Conservation (phyloP, 2,888 invertebrate species). For the Protula sp. region DNA sequence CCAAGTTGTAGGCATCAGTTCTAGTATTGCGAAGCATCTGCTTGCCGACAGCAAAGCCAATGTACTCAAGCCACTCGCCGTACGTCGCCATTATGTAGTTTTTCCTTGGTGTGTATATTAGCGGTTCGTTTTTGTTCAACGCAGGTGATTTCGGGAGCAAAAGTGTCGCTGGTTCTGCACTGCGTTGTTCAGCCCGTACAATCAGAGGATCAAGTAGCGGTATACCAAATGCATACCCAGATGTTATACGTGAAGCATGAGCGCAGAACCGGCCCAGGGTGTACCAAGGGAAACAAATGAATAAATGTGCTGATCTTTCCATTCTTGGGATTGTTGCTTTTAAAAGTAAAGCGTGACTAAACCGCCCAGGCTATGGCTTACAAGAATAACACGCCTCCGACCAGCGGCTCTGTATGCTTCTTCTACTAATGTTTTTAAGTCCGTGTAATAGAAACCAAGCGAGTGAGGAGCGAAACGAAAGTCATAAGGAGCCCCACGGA, state of each 20-base stretch:
- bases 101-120: constrained; percentile 6
- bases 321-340: constrained; percentile 61
- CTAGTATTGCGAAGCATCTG: background rate
- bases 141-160: constrained; percentile 1
- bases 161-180: constrained; percentile 1
- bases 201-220: constrained; percentile 4
- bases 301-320: constrained; percentile 56
- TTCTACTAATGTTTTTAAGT: constrained; percentile 73
- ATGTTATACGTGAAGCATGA: constrained; percentile 1
- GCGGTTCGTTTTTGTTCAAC: background rate
- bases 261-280: constrained; percentile 10
- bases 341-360: constrained; percentile 79
- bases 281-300: constrained; percentile 3
- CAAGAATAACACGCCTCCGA: constrained; percentile 68
- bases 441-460: constrained; percentile 64
- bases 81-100: constrained; percentile 8
- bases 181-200: constrained; percentile 7
- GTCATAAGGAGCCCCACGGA: constrained; percentile 15
- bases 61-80: constrained; percentile 6
- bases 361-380: constrained; percentile 93
- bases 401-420: constrained; percentile 72
- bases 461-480: constrained; percentile 11
- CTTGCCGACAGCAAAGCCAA: constrained; percentile 5
- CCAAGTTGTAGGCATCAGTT: background rate
- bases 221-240: constrained; percentile 6